phyloP scores from a whole-genome alignment of 2,888 invertebrate genomes.

The Himalopsyche kuldschensis region DNA sequence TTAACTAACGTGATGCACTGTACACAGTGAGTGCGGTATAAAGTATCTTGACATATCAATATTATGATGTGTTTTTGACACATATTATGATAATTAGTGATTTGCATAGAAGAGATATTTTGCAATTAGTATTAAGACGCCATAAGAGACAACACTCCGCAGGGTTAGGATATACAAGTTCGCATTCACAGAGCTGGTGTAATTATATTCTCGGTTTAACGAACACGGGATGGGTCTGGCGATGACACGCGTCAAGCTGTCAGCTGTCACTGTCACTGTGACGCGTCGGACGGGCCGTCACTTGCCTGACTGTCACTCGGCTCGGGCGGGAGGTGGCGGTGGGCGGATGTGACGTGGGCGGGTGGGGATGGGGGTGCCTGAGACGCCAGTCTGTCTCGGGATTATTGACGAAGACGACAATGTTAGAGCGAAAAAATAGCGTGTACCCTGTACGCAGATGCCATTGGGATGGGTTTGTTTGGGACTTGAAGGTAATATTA shows the following conservation, averaged over 20 bases:
- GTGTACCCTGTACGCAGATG: neutral
- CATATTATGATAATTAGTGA: no score
- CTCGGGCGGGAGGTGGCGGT: neutral
- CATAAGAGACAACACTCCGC: neutral
- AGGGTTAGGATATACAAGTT: neutral
- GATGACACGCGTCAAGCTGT: constrained; percentile 35
- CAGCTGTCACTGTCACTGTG: constrained; percentile 22
- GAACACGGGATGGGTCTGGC: constrained; percentile 30
- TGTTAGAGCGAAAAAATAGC: neutral
- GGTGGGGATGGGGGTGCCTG: neutral
- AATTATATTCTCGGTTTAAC: constrained; percentile 33
- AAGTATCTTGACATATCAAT: no score
- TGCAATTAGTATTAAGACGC: neutral
- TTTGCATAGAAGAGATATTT: no score
- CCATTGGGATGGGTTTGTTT: neutral
- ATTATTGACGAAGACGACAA: constrained; percentile 3
- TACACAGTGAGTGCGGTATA: no score
- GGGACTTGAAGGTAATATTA: neutral
- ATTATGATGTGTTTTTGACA: no score
- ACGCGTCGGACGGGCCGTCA: constrained; percentile 34
- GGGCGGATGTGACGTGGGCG: neutral
- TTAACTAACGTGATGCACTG: no score
- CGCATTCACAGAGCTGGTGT: constrained; percentile 4
- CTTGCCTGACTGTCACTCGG: constrained; percentile 1
- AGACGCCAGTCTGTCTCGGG: constrained; percentile 6